Evolutionary conservation across 1,140 invertebrate genomes (phyloP).

Genomic region (Araneus ventricosus): DNA sequence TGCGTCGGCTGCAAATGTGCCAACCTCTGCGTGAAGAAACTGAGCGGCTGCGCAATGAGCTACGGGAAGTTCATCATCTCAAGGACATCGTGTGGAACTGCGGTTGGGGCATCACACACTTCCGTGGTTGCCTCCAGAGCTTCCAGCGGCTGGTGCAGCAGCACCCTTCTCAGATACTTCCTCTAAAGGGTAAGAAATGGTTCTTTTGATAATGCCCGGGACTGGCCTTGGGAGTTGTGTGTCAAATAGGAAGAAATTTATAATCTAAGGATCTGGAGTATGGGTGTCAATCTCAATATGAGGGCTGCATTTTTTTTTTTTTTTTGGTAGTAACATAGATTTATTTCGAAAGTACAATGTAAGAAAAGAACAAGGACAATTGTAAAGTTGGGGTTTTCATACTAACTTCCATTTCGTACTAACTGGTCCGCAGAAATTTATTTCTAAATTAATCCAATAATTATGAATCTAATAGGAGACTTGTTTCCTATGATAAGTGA

Average conservation of each 20-base stretch:
- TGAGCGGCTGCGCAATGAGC: conserved; percentile 82
- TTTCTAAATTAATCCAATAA: too few species aligned
- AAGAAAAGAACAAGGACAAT: too few species aligned
- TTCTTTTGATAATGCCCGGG: background rate
- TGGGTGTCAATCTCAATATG: too few species aligned
- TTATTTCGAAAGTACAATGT: too few species aligned
- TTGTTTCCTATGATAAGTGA: too few species aligned
- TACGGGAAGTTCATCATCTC: conserved; percentile 81
- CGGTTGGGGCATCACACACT: conserved; percentile 93
- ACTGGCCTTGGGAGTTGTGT: background rate
- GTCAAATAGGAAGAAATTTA: background rate
- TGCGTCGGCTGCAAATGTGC: conserved; percentile 83
- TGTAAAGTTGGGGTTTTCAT: too few species aligned
- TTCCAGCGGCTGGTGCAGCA: conserved; percentile 84
- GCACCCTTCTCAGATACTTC: conserved; percentile 85
- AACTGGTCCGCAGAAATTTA: too few species aligned
- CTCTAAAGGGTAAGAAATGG: conserved; percentile 78
- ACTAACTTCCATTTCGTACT: too few species aligned
- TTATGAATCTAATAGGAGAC: too few species aligned
- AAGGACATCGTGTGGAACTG: conserved; percentile 87
- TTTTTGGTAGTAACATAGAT: too few species aligned
- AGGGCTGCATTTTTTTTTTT: too few species aligned
- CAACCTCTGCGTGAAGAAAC: conserved; percentile 86
- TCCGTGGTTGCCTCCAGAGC: conserved; percentile 90
- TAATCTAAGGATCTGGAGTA: too few species aligned